Evolutionary conservation across 2,113 vertebrate species (phyloP), one percentile per base, ranked within the genome.

Genomic region (Otus sunia): DNA sequence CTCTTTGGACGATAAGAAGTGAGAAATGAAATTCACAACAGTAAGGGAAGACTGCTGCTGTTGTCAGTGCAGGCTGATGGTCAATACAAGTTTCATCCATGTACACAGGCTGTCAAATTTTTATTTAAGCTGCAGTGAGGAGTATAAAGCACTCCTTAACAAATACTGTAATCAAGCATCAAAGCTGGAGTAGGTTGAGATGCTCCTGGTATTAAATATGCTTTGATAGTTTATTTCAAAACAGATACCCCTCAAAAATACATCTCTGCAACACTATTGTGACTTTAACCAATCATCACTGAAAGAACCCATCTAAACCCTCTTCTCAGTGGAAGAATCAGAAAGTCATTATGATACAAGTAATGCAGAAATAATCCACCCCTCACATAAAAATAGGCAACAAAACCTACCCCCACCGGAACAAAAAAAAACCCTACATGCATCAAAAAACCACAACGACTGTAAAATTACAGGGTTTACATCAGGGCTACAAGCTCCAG

Each of bases 221-320:
- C 13, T 67, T 56, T 12, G 7, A 30, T 12, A 34, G 32, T 34
- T 66, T 43, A 56, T 91, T 86, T 88, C 53, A 43, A 79, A 75
- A 39, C 18, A 85, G 30, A 56, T 6, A 64, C 2, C 5, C 4
- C 37, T 73, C 22, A 83, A 66, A 91, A 92, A 58, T 5, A 43
- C 0, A 0, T n/a, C 10, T 53, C n/a, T 39, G 37, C 13, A 74
- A 78, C 17, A 56, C 22, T n/a, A 78, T 2, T 60, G 30, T 0
- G 1, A 37, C 26, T 62, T 67, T 22, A 68, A 74, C 8, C 19
- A 86, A 64, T 11, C 9, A 34, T 4, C 55, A 55, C 2, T 72
- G 52, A 72, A 59, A 64, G 55, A 56, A 39, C 3, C 9, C 66
- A 10, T 27, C 10, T 43, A 60, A 82, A 55, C 32, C 32, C 27